phyloP scores from a whole-genome alignment of 1,140 invertebrate species.

The Drosophila albomicans region DNA sequence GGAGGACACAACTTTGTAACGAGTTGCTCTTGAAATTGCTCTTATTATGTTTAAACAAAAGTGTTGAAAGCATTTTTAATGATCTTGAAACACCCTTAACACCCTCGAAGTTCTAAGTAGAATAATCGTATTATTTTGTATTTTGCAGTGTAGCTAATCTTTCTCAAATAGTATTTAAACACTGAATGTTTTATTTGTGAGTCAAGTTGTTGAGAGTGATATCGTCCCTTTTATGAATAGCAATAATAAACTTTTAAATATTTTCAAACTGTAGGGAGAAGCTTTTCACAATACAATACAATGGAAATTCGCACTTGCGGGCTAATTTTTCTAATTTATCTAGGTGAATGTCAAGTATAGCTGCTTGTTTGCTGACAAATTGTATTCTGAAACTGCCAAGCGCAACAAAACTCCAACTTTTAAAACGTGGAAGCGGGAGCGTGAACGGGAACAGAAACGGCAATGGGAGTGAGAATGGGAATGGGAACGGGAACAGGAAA shows the following conservation, averaged over 20 bases:
- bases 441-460: neutral
- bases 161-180: too few species aligned
- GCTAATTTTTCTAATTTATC: neutral
- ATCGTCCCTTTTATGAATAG: too few species aligned
- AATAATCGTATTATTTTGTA: too few species aligned
- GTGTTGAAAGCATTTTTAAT: neutral
- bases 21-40: constrained; percentile 6
- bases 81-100: neutral
- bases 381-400: constrained; percentile 52
- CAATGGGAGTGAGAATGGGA: too few species aligned
- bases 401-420: constrained; percentile 52
- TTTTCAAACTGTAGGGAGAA: neutral
- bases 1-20: constrained; percentile 10
- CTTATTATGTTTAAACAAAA: constrained; percentile 9
- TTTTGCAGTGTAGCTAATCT: too few species aligned
- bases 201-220: too few species aligned
- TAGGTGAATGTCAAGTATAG: constrained; percentile 49
- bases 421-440: neutral
- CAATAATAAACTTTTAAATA: neutral
- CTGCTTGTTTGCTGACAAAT: constrained; percentile 65
- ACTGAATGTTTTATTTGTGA: too few species aligned
- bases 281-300: neutral
- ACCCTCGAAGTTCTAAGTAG: neutral
- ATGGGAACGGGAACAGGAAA: neutral
- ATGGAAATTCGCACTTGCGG: neutral